These are phyloP conservation scores for Helobdella robusta DNA, from an alignment of 2,888 invertebrate genomes.

Conservation along the genomic window DNA sequence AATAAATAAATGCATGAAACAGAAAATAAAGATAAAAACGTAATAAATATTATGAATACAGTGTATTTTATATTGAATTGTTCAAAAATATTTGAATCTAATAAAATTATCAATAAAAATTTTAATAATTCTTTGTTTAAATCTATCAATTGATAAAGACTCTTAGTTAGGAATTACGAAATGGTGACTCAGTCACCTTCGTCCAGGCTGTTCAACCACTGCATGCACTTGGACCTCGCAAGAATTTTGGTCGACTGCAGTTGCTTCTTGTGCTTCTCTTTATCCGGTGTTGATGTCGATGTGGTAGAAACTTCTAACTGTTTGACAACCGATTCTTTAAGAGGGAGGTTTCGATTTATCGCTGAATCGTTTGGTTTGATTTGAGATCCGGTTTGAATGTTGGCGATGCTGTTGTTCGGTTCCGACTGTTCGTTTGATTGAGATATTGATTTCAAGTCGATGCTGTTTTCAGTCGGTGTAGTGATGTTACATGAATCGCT, in stretches of 20 bases:
- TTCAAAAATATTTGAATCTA: no score
- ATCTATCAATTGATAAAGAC: no score
- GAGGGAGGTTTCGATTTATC: neutral
- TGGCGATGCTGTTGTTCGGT: no score
- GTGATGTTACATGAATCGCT: slow-evolving; percentile 21
- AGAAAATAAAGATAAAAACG: no score
- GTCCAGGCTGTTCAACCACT: slow-evolving; percentile 30
- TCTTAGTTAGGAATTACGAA: neutral
- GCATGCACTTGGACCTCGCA: slow-evolving; percentile 28
- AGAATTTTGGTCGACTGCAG: slow-evolving; percentile 19
- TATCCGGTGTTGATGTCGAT: no score
- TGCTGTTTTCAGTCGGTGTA: slow-evolving; percentile 22
- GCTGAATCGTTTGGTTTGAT: neutral
- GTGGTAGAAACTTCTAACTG: slow-evolving; percentile 24
- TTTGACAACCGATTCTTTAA: slow-evolving; percentile 17
- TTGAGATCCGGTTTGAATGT: neutral
- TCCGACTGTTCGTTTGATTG: neutral
- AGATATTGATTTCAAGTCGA: neutral
- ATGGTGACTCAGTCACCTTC: slow-evolving; percentile 24
- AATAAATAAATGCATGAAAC: no score
- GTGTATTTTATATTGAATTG: no score
- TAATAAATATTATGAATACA: no score
- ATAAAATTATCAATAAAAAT: no score
- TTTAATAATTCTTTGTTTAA: no score
- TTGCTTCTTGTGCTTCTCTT: slow-evolving; percentile 7